Conservation (phyloP, 1,140 invertebrate species). For the Neodiprion pinetum region DNA sequence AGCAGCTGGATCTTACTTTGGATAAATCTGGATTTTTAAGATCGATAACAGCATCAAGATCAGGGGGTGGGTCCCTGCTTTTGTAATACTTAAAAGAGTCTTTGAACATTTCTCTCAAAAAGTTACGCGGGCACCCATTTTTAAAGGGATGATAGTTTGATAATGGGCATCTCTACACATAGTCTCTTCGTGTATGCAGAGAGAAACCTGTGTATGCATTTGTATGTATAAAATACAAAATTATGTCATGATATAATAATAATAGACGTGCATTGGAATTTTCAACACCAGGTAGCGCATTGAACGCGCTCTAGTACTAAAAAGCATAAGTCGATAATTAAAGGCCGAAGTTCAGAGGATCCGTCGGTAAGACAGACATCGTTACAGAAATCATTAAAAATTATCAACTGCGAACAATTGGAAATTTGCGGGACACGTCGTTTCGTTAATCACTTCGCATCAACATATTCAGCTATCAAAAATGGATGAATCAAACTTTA, state of each 20-base stretch:
- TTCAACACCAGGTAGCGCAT: too few species aligned
- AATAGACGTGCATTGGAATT: too few species aligned
- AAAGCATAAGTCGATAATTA: too few species aligned
- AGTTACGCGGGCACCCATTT: background rate
- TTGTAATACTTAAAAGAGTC: constrained; percentile 70
- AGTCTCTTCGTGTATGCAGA: too few species aligned
- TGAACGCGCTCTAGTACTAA: too few species aligned
- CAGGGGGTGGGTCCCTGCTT: constrained; percentile 57
- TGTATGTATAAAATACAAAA: too few species aligned
- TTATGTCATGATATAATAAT: too few species aligned
- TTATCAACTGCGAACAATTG: too few species aligned
- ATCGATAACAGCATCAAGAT: constrained; percentile 63
- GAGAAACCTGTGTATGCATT: too few species aligned
- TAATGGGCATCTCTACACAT: too few species aligned
- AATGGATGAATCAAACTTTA: background rate
- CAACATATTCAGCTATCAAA: background rate
- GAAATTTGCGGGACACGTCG: background rate
- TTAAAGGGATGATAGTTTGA: background rate
- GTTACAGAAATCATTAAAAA: too few species aligned
- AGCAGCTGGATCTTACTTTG: constrained; percentile 33
- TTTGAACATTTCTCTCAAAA: constrained; percentile 59
- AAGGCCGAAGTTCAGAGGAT: too few species aligned
- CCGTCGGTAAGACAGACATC: background rate
- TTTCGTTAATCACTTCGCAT: background rate
- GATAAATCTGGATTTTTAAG: constrained; percentile 39